Conservation (phyloP, 2,888 invertebrate species). For the Hymenopus coronatus region DNA sequence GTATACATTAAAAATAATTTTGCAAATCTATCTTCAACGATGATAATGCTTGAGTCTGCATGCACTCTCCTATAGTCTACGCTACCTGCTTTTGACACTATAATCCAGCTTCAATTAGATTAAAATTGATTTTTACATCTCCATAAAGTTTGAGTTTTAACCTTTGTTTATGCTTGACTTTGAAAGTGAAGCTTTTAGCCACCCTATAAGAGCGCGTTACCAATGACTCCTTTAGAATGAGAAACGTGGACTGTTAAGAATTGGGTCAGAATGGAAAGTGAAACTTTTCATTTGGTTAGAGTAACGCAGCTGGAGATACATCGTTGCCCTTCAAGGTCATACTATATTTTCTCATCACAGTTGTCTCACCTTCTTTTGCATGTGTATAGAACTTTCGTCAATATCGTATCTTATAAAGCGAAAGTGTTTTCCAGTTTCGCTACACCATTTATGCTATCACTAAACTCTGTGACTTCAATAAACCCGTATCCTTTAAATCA, state of each 20-base stretch:
- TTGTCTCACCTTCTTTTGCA: background rate
- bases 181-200: background rate
- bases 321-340: background rate
- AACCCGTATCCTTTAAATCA: too few relatives aligned
- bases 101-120: too few relatives aligned
- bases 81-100: too few relatives aligned
- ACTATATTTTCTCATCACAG: background rate
- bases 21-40: too few relatives aligned
- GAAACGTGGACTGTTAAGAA: background rate
- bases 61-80: too few relatives aligned
- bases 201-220: background rate
- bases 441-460: too few relatives aligned
- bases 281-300: background rate
- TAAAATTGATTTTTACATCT: too few relatives aligned
- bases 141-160: too few relatives aligned
- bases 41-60: too few relatives aligned
- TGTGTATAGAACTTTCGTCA: background rate
- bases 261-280: background rate
- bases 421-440: background rate
- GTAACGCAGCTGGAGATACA: background rate
- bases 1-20: too few relatives aligned
- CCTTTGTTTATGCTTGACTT: too few relatives aligned
- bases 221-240: background rate
- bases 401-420: background rate
- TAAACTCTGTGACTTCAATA: too few relatives aligned